Percentiles rank a stretch among this genome's conserved stretches.
Conservation (phyloP, 1,140 invertebrate genomes). For the Notospermus geniculatus region DNA sequence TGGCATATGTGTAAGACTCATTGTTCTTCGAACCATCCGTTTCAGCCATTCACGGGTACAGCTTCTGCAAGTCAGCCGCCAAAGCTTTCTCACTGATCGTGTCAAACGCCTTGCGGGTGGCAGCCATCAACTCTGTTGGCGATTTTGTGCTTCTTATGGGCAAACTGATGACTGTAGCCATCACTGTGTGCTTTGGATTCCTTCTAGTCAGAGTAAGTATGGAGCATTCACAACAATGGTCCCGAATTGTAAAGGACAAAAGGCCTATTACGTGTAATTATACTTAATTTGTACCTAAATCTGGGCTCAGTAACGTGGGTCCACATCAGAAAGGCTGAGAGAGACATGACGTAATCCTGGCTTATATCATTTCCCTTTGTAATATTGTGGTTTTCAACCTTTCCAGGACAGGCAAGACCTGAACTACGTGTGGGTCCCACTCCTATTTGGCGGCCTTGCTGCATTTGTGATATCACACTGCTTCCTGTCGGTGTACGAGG, state of each 20-base stretch:
- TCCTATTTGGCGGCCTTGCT: conserved; percentile 78
- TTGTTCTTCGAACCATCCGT: not conserved
- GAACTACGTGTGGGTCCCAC: conserved; percentile 61
- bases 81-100: conserved; percentile 53
- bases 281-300: too few relatives aligned
- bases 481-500: conserved; percentile 89
- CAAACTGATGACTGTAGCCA: conserved; percentile 76
- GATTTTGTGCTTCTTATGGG: conserved; percentile 92
- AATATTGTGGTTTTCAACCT: conserved; percentile 2
- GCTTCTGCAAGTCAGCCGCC: conserved; percentile 67
- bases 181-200: conserved; percentile 36
- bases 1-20: not conserved
- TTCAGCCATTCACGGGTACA: conserved; percentile 70
- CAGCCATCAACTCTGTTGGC: conserved; percentile 88
- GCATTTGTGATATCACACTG: conserved; percentile 89
- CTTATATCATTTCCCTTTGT: not conserved
- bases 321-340: too few relatives aligned
- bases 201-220: conserved; percentile 61
- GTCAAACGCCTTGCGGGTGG: conserved; percentile 78
- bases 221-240: conserved; percentile 55
- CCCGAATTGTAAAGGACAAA: too few relatives aligned
- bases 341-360: too few relatives aligned
- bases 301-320: too few relatives aligned
- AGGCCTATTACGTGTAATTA: too few relatives aligned
- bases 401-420: conserved; percentile 31